Percentiles rank a stretch among this genome's conserved stretches.
These are phyloP conservation scores for Tamias sibiricus DNA, from an alignment of 2,113 vertebrate species.

Conservation along the genomic window DNA sequence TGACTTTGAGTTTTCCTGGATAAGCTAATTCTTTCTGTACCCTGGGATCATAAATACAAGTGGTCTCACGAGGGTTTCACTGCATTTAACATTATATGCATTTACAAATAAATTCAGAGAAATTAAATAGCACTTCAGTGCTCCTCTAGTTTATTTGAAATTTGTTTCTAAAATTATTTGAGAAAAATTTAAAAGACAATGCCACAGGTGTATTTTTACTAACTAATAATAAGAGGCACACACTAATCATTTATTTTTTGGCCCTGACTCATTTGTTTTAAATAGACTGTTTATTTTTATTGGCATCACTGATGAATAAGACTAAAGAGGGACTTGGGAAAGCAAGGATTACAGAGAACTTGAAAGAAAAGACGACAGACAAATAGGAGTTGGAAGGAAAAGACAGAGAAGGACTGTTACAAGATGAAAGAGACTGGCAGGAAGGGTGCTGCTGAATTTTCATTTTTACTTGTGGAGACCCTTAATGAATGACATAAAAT, in stretches of 20 bases:
- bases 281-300: conserved; percentile 72
- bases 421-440: conserved; percentile 55
- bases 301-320: conserved; percentile 54
- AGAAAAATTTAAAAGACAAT: conserved; percentile 6
- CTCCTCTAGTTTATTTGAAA: conserved; percentile 34
- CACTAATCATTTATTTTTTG: conserved; percentile 1
- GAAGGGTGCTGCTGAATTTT: conserved; percentile 39
- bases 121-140: conserved; percentile 31
- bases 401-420: conserved; percentile 18
- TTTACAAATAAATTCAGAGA: conserved; percentile 73
- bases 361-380: conserved; percentile 64
- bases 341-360: conserved; percentile 63
- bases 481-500: conserved; percentile 56
- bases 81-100: conserved; percentile 63
- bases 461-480: conserved; percentile 47
- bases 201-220: conserved; percentile 53
- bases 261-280: conserved; percentile 50
- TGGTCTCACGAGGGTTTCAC: conserved; percentile 58
- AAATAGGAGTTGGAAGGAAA: conserved; percentile 58
- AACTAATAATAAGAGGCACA: conserved; percentile 21
- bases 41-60: conserved; percentile 69
- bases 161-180: conserved; percentile 39
- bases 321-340: conserved; percentile 53
- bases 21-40: conserved; percentile 79
- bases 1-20: conserved; percentile 80